Conservation (phyloP, 1,140 invertebrate species). For the Limonius californicus region DNA sequence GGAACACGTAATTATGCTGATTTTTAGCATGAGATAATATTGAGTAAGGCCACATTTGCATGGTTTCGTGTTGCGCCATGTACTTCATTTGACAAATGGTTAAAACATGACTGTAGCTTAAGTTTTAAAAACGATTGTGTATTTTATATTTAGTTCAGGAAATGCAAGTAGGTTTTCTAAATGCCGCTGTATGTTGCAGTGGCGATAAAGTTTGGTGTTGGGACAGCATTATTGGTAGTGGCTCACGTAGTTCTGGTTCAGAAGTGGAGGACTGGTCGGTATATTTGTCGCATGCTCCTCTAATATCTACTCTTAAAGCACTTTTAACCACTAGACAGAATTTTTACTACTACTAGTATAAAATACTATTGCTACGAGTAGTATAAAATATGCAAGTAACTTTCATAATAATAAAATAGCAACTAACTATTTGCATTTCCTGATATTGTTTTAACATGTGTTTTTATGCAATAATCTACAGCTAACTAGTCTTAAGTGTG, state of each 20-base stretch:
- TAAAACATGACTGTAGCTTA: too few species aligned
- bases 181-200: conserved; percentile 61
- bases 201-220: conserved; percentile 72
- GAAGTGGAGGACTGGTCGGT: conserved; percentile 48
- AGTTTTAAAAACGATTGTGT: neutral
- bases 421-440: conserved; percentile 42
- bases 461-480: neutral
- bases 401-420: conserved; percentile 14
- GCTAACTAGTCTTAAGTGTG: too few species aligned
- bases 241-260: conserved; percentile 67
- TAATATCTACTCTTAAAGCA: conserved; percentile 22
- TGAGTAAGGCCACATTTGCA: too few species aligned
- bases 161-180: conserved; percentile 39
- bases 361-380: neutral
- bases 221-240: conserved; percentile 69
- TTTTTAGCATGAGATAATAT: too few species aligned
- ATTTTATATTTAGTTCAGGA: conserved; percentile 34
- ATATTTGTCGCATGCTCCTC: conserved; percentile 28
- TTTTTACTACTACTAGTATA: neutral
- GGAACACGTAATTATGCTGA: too few species aligned
- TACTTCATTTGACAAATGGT: conserved; percentile 13
- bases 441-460: conserved; percentile 22
- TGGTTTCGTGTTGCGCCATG: too few species aligned
- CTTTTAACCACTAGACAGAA: neutral
- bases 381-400: neutral